These are phyloP conservation scores for Troides helena DNA, from an alignment of 2,888 invertebrate species.

Conservation along the genomic window DNA sequence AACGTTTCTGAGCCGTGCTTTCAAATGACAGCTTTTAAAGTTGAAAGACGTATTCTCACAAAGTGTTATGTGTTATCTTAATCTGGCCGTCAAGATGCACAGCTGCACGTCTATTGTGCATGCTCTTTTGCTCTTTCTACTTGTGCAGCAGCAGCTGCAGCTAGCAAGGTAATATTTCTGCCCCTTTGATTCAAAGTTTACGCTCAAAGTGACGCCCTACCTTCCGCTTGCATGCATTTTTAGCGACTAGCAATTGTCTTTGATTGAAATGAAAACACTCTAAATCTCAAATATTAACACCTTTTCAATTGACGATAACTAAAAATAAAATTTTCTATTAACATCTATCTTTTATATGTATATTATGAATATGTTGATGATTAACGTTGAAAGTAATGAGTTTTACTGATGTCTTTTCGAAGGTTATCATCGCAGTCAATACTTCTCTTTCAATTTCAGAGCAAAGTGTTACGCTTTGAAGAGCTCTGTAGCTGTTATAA, in stretches of 20 bases:
- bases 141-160: slow-evolving; percentile 41
- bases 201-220: slow-evolving; percentile 40
- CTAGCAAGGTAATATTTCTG: slow-evolving; percentile 58
- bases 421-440: too few relatives aligned
- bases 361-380: too few relatives aligned
- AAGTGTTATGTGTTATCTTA: slow-evolving; percentile 64
- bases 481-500: not conserved
- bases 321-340: not conserved
- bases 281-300: slow-evolving; percentile 27
- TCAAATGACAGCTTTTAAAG: slow-evolving; percentile 46
- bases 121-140: slow-evolving; percentile 55
- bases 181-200: slow-evolving; percentile 54
- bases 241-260: slow-evolving; percentile 47
- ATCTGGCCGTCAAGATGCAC: slow-evolving; percentile 58
- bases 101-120: slow-evolving; percentile 54
- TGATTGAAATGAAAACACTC: slow-evolving; percentile 37
- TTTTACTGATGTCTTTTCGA: too few relatives aligned
- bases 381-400: too few relatives aligned
- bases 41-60: slow-evolving; percentile 47
- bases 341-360: too few relatives aligned
- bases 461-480: not conserved
- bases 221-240: slow-evolving; percentile 43
- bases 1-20: slow-evolving; percentile 44
- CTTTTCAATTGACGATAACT: too few relatives aligned
- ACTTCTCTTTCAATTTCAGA: too few relatives aligned